Evolutionary conservation across 2,113 vertebrate species (phyloP), one percentile per base, ranked within the genome.

Genomic region (Podocnemis expansa): DNA sequence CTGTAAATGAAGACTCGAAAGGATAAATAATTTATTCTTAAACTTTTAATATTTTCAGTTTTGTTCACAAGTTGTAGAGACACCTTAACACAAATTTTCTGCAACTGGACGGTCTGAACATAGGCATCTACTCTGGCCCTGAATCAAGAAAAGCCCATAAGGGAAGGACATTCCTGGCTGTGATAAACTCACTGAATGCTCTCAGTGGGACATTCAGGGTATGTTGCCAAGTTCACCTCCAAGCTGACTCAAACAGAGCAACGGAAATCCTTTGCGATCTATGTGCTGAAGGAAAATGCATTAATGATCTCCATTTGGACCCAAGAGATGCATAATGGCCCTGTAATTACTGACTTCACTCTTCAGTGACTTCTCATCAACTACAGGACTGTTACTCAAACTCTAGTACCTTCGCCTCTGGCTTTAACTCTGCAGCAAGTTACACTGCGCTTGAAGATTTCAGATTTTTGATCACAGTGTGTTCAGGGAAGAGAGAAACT

Each of bases 361-460:
- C 95, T 96, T 93, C 91, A 93, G 90, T 94, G 93, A 91, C 93
- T 94, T 95, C 90, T 94, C 93, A 91, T 94, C 94, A 95, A 82
- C 84, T 84, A 51, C 13, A 16, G 58, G n/a, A 78, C 60, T n/a
- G 58, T 45, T 88, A 41, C 84, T 89, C 91, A 91, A 88, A 96
- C 90, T 91, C 67, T 52, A 82, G 89, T 88, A 55, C 80, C 7
- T 84, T 93, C 60, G 88, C 27, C 60, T 90, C 84, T 80, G 88
- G 52, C 60, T 95, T 94, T 84, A 80, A 89, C 58, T 76, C 75
- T 85, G 70, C n/a, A 96, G 80, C 93, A 90, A 67, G 86, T 85
- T 80, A 89, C 90, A 81, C 78, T 88, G 55, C 54, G 45, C 55
- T 80, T 70, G 89, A 81, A 56, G 43, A n/a, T 58, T 88, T 10